Base-by-base conservation (phyloP, 2,797 vertebrate genomes). In the Pseudotriccus pelzelni region DNA sequence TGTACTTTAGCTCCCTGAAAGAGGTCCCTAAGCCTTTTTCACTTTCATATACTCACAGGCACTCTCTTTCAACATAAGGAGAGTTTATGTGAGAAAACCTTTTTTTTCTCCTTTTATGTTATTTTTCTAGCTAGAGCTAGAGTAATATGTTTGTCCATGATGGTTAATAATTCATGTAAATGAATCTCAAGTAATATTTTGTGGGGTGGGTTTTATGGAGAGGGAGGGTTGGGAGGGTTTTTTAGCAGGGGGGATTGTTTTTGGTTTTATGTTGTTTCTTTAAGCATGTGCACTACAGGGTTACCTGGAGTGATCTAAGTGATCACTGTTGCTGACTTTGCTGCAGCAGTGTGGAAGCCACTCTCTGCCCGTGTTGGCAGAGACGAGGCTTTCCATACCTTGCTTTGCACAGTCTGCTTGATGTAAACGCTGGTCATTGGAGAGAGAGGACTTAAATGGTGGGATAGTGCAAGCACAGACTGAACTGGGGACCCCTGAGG, bases 201-300 rank as follows among this genome's bases (percentile, higher is more conserved):
- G 36, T 55, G 69, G 75, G 43, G 41, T 36, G 64, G 73, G 68
- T 60, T 72, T 86, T 83, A 72, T 66, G 64, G 41, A 81, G 77
- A 56, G 93, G 93, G 90, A 69, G 75, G 75, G 64, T 39, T 0
- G 49, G 87, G 72, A 34, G 25, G 1, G 2, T 56, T 89, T 87
- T 90, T 83, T 30, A n/a, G 41, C 53, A 28, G 37, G 39, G 44
- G 17, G 25, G 2, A 10, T 58, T 91, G 69, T 0, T 85, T 94
- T 80, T 9, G 37, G n/a, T 17, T 91, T 96, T 92, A 52, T 78
- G 52, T 91, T 91, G 43, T 94, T 94, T 91, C 86, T 90, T 95
- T 91, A 94, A 95, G 96, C 89, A 62, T 44, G 60, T 97, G 96
- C 95, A 96, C 96, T 96, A 96, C 91, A 91, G 87, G 81, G 77